phyloP scores from a whole-genome alignment of 2,113 vertebrate genomes.

The Callochromis pleurospilus region DNA sequence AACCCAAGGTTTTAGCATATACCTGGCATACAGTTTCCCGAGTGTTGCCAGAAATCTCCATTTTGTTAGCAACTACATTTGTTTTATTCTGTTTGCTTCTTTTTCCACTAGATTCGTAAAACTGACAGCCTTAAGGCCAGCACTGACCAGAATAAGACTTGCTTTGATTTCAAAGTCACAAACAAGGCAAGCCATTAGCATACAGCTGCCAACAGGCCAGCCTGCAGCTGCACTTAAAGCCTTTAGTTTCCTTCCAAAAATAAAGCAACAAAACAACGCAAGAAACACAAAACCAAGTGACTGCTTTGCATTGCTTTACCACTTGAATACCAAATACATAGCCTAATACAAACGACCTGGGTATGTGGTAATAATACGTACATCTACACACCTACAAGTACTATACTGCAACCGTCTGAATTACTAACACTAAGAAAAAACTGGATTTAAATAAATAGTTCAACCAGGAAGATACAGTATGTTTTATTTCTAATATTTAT shows the following conservation, averaged over 20 bases:
- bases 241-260: slow-evolving; percentile 36
- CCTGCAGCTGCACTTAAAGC: slow-evolving; percentile 48
- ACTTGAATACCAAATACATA: background rate
- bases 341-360: background rate
- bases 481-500: background rate
- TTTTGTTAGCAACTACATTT: background rate
- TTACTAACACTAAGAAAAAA: background rate
- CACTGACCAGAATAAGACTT: slow-evolving; percentile 39
- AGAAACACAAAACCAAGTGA: background rate
- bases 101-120: background rate
- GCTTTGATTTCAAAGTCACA: slow-evolving; percentile 57
- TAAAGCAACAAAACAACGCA: slow-evolving; percentile 32
- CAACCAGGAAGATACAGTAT: background rate
- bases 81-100: background rate
- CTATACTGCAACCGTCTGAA: background rate
- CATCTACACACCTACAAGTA: background rate
- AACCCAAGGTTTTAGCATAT: background rate
- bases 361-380: background rate
- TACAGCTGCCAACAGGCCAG: slow-evolving; percentile 63
- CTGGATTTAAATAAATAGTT: background rate
- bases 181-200: slow-evolving; percentile 55
- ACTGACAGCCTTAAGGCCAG: background rate
- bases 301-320: background rate
- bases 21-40: background rate
- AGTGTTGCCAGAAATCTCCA: background rate